Base-by-base conservation (phyloP, 2,888 invertebrate species). In the Idaea aversata region DNA sequence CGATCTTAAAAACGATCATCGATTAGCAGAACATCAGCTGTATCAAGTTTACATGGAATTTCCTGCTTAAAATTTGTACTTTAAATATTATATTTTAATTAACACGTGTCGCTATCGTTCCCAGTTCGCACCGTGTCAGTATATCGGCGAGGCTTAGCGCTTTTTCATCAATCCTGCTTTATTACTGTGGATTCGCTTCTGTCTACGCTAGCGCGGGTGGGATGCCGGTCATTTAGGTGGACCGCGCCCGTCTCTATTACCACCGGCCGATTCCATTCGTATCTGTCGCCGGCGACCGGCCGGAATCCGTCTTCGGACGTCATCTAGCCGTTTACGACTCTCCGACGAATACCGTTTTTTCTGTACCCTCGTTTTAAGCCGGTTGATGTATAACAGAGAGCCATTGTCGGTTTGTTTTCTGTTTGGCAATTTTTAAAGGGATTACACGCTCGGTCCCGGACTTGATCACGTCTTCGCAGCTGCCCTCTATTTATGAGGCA, bases 91-190 rank as follows among this genome's bases (percentile, higher is more conserved):
- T 25, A 59, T 59, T 63, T 10, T 15, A 65, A 70, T 62, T 47
- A 6, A 10, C 10, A 10, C 3, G 10, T 47, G 13, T 47, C 81
- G 79, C 82, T 69, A 36, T 58, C 7, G 73, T 77, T 74, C 70
- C 57, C 77, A 61, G 63, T 80, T 81, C 75, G 69, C 64, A 65
- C 69, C 74, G 61, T 64, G 59, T 67, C 73, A 78, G 80, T 92
- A 93, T 93, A 93, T 92, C 93, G 93, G 93, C 91, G 90, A 87
- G 91, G 93, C 93, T 94, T 94, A 94, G 94, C 94, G 91, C 93
- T 93, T 93, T 93, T 93, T 93, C 93, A 93, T 93, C 93, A 93
- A 93, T 93, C 93, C 93, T 92, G 90, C 90, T 93, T 93, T 93
- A 93, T 93, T 93, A 91, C 91, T 83, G 87, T 81, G 87, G 89